Base-by-base conservation (phyloP, 2,888 invertebrate species). In the Rotaria sp. region DNA sequence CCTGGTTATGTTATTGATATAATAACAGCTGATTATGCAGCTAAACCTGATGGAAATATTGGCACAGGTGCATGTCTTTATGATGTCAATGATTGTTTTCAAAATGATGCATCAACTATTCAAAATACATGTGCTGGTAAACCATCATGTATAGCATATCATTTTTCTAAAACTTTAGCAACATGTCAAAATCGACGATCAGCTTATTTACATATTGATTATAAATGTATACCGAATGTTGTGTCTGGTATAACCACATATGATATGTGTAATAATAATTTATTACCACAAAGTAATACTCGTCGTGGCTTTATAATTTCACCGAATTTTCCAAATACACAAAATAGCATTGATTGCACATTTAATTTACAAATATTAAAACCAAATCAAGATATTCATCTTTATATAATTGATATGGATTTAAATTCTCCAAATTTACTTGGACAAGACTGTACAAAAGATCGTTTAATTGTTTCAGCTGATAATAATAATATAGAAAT, bases 1-100 rank as follows among this genome's bases (percentile, higher is more conserved):
- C 38, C 35, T 2, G 86, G 86, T 26, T 86, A 86, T 38, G 41
- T 86, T 18, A 85, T 86, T 38, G 85, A 86, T 75, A 45, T 86
- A 10, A 30, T 85, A 15, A 55, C 86, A 24, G 55, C 41, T 45
- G 41, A 59, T 48, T 85, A 75, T 15, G 85, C 57, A n/a, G 24
- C 84, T 41, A 86, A 85, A 52, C 45, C 52, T 30, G 80, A 86
- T 45, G 55, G 48, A 30, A 74, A 75, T n/a, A 75, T 74, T 30
- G 59, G 85, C 80, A 30, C 74, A 52, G 38, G n/a, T 30, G 41
- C 74, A 52, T 84, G 45, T 80, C 38, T 48, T 55, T 48, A 75
- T 15, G 50, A 84, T 59, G 18, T 35, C 41, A 84, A 45, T 48
- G 59, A 59, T 38, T 86, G 86, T 13, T 59, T 52, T 50, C 84